Evolutionary conservation across 2,113 vertebrate species (phyloP).

Genomic region (Sapayoa aenigma): DNA sequence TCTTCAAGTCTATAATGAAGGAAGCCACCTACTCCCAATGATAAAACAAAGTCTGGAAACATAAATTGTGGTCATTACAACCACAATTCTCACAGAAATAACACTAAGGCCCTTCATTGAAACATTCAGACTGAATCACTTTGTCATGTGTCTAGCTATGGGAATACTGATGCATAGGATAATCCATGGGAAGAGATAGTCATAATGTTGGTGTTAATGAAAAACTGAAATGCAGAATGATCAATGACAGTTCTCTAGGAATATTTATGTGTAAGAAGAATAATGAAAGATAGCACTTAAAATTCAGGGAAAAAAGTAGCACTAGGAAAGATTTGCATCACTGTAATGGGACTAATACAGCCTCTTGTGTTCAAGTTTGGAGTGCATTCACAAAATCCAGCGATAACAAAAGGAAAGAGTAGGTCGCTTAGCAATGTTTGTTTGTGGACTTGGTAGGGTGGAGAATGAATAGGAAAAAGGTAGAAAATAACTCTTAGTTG

Average conservation of each 20-base stretch:
- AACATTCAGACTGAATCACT: neutral
- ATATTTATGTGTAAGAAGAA: neutral
- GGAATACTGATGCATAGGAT: neutral
- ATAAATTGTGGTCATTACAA: neutral
- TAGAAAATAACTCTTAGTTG: neutral
- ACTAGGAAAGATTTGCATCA: neutral
- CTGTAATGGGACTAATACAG: neutral
- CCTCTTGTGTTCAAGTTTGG: neutral
- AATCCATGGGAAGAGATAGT: neutral
- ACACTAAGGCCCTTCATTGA: neutral
- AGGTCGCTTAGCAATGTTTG: neutral
- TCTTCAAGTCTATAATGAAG: constrained; percentile 31
- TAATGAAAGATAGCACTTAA: neutral
- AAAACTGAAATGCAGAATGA: neutral
- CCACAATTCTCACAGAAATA: constrained; percentile 8
- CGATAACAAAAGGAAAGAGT: neutral
- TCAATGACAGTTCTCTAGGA: neutral
- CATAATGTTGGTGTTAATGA: neutral
- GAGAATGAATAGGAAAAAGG: neutral
- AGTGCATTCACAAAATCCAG: neutral
- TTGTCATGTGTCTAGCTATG: neutral
- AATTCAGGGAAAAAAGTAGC: neutral
- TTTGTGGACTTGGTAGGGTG: fast-evolving
- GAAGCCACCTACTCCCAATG: neutral
- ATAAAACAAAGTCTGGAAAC: neutral